Evolutionary conservation across 2,113 vertebrate genomes (phyloP), one percentile per base, ranked within the genome.

Genomic region (Semnopithecus entellus): DNA sequence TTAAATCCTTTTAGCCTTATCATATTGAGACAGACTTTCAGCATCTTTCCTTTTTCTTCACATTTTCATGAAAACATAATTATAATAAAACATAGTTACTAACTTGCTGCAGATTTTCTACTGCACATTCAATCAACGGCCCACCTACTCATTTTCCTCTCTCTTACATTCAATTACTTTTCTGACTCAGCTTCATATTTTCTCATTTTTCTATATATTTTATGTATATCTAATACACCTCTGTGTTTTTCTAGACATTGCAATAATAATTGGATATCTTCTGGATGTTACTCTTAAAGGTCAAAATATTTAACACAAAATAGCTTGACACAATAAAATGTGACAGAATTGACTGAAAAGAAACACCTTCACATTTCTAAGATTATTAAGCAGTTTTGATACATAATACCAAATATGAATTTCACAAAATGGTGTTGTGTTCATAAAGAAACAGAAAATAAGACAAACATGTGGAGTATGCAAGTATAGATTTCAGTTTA

Each of bases 51-150:
- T n/a, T 50, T 84, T 88, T 30, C 64, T 88, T 40, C 73, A 45
- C 13, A 25, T n/a, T 35, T 10, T 48, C 43, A 4, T 61, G 68
- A 83, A 78, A 48, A 55, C 25, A 73, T 16, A 52, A 78, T 50
- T 6, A 57, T 13, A 11, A 35, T 55, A 64, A 64, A 32, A 13
- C 27, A 32, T 30, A 64, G 30, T 50, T 6, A 57, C 17, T 14
- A 30, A 52, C 30, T 86, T 23, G 4, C 11, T 43, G 1, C 6
- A 27, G 57, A 16, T 68, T 91, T 50, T 66, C 27, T 4, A 4
- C 8, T 23, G n/a, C 17, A 48, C 2, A 6, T 0, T 61, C 6
- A 23, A 3, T 2, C 1, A 23, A 8, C 22, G 1, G 3, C 27
- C 27, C 32, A 35, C 45, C 7, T 30, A 8, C 4, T 55, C 9